phyloP scores from a whole-genome alignment of 2,113 vertebrate species.

The Bos taurus region ARS-UCD2.0 NC_037337.1:73605001-73605500 shows the following conservation, averaged over 20 bases:
- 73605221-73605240: not conserved
- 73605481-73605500: not conserved
- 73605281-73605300: not conserved
- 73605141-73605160: not conserved
- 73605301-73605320: not conserved
- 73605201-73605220: not conserved
- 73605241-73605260: not conserved
- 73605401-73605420: not conserved
- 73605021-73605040: not conserved
- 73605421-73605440: not conserved
- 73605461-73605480: not conserved
- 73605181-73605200: not conserved
- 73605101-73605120: not conserved
- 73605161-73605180: not conserved
- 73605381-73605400: not conserved
- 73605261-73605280: not conserved
- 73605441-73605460: not conserved
- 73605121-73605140: not conserved
- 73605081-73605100: not conserved
- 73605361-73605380: not conserved
- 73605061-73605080: not conserved
- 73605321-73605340: fast-evolving
- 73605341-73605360: not conserved
- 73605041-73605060: not conserved
- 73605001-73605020: not conserved